Evolutionary conservation across 2,888 invertebrate genomes (phyloP), one percentile per base, ranked within the genome.

Genomic region (Cheilosia pagana): DNA sequence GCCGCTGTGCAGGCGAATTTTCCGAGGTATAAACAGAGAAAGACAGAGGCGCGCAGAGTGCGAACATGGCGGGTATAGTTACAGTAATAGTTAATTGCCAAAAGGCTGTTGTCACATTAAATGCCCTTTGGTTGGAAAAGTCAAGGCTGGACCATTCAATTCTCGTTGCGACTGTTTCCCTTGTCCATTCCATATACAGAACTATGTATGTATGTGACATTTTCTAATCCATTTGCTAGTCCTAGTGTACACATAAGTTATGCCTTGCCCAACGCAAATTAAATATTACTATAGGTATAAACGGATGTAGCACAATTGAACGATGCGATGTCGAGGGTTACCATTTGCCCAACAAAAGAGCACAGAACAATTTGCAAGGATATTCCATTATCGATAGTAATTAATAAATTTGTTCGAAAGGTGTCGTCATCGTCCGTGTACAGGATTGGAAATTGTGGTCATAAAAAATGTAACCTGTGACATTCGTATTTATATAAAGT

Each of bases 141-240:
- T 72, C 72, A 82, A 77, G 82, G 77, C 31, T 71, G 48, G 28
- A 19, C 12, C 28, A 41, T 63, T 70, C n/a, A 31, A 31, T 48
- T 35, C 25, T 12, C 35, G 16, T 43, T 53, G n/a, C n/a, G 52
- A 50, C 23, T 28, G 57, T 21, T 23, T 59, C 28, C 57, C 60
- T 68, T 41, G 28, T 31, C 21, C 7, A 35, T 52, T n/a, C 31
- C 28, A 53, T 43, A 53, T 43, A 35, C 57, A 23, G 3, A 23
- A 45, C 2, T n/a, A n/a, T 45, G 39, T 4, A 25, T 23, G n/a
- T 60, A 25, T 21, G 28, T 21, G 21, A 43, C 8, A 60, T 72
- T 72, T 60, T 52, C 50, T 60, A 60, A 71, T 60, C 59, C 50
- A 71, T 52, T 71, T 71, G 48, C 28, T 14, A 14, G 48, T 39